These are phyloP conservation scores for Cololabis saira DNA, from an alignment of 2,113 vertebrate species.

Conservation along the genomic window DNA sequence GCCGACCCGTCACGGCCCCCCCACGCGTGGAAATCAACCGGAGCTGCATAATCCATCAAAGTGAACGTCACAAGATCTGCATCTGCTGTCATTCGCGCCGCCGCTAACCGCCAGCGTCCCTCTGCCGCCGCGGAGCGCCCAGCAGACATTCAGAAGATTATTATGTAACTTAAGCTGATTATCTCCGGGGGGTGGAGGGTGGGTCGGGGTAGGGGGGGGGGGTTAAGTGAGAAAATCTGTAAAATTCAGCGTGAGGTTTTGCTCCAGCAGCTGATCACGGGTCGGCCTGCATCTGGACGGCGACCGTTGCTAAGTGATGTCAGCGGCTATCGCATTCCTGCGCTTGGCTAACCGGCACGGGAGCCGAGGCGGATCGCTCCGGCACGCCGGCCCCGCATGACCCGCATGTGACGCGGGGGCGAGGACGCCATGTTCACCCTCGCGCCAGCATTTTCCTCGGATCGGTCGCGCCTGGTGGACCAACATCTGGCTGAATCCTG, in stretches of 20 bases:
- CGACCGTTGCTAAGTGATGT: not conserved
- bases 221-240: not conserved
- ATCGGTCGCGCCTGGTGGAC: not conserved
- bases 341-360: not conserved
- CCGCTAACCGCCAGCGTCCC: not conserved
- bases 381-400: not conserved
- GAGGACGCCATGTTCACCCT: not conserved
- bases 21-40: not conserved
- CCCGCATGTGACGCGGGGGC: slow-evolving; percentile 18
- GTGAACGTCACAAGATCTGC: not conserved
- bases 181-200: too few species aligned
- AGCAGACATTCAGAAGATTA: not conserved
- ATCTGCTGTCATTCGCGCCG: not conserved
- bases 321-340: too few species aligned
- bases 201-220: too few species aligned
- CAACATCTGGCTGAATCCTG: too few species aligned
- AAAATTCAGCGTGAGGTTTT: not conserved
- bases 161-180: not conserved
- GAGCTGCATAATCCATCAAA: not conserved
- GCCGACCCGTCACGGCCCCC: not conserved
- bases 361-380: not conserved
- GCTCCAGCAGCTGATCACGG: not conserved
- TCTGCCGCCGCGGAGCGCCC: not conserved
- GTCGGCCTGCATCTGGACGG: not conserved
- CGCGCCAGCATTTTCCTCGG: slow-evolving; percentile 1